phyloP scores from a whole-genome alignment of 53 echinoderm and acorn worm genomes.

The Antedon mediterranea region DNA sequence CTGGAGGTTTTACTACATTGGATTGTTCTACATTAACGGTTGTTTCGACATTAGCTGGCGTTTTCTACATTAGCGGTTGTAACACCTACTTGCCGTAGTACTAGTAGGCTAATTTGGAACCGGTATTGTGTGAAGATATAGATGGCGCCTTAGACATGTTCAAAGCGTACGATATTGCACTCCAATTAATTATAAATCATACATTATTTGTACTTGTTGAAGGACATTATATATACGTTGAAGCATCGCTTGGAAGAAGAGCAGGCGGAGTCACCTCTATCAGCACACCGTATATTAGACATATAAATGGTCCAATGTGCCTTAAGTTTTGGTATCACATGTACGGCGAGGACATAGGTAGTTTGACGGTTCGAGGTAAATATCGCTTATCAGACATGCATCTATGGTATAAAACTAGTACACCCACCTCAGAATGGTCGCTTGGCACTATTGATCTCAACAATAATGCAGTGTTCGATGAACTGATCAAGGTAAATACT shows the following conservation, averaged over 20 bases:
- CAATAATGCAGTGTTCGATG: not conserved
- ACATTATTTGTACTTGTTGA: not conserved
- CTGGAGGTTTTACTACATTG: too few relatives aligned
- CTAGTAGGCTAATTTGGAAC: too few relatives aligned
- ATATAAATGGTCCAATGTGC: not conserved
- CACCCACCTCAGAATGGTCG: not conserved
- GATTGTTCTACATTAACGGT: too few relatives aligned
- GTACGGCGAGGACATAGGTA: not conserved
- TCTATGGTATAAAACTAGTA: not conserved
- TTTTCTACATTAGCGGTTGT: too few relatives aligned
- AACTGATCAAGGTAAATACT: not conserved
- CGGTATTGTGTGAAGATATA: too few relatives aligned
- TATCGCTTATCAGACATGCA: not conserved
- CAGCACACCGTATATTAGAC: not conserved
- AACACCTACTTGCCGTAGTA: too few relatives aligned
- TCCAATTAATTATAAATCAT: too few relatives aligned
- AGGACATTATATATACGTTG: not conserved
- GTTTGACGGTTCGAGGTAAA: not conserved
- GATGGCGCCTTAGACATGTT: too few relatives aligned
- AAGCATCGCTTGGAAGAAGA: not conserved
- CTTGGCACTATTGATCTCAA: not conserved
- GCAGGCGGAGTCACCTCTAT: not conserved
- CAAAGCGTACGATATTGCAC: too few relatives aligned
- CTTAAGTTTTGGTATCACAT: not conserved
- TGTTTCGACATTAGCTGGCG: too few relatives aligned